Conservation (phyloP, 2,888 invertebrate species). For the Zaprionus bogoriensis region DNA sequence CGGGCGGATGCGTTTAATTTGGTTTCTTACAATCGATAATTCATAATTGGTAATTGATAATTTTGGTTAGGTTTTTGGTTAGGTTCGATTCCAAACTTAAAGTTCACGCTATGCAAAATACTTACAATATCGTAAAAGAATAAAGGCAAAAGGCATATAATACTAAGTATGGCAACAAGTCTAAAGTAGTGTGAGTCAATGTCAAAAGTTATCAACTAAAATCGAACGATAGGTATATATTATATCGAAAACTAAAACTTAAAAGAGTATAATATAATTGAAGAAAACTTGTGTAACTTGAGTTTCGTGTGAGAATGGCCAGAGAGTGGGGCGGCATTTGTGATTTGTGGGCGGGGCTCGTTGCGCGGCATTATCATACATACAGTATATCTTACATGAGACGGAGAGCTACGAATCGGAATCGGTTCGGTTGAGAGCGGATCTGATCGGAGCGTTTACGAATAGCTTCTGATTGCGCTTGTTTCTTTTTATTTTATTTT, state of each 20-base stretch:
- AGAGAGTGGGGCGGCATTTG: slow-evolving; percentile 3
- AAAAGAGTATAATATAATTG: background rate
- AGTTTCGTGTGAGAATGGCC: slow-evolving; percentile 22
- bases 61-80: slow-evolving; percentile 4
- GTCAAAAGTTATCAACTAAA: slow-evolving; percentile 5
- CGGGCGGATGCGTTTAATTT: slow-evolving; percentile 45
- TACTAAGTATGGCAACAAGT: slow-evolving; percentile 35
- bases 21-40: too few species aligned
- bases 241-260: slow-evolving; percentile 1
- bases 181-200: slow-evolving; percentile 29
- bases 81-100: slow-evolving; percentile 21
- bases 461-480: slow-evolving; percentile 4
- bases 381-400: slow-evolving; percentile 42
- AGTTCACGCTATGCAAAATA: slow-evolving; percentile 37
- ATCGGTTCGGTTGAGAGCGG: background rate
- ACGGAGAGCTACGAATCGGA: background rate
- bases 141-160: slow-evolving; percentile 9
- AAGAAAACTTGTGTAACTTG: slow-evolving; percentile 34
- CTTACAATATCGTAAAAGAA: slow-evolving; percentile 29
- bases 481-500: slow-evolving; percentile 6
- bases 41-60: slow-evolving; percentile 1
- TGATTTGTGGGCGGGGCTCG: background rate
- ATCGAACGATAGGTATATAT: too few species aligned
- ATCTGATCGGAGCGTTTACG: slow-evolving; percentile 14
- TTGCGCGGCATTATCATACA: slow-evolving; percentile 16